These are phyloP conservation scores for Brachionus rubens DNA, from an alignment of 1,140 invertebrate genomes.

Conservation along the genomic window DNA sequence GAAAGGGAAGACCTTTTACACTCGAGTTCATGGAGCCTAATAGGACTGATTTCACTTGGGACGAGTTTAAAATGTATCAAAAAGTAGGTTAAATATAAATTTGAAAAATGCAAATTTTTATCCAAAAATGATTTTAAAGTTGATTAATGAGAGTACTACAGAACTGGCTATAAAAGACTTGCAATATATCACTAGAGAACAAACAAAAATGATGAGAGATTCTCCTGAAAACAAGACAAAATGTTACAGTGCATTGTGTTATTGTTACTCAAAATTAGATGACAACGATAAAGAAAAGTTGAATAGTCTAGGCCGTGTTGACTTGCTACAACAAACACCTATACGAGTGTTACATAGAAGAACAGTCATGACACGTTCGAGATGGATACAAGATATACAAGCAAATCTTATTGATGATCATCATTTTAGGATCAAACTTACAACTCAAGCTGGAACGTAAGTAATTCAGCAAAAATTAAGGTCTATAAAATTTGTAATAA, in stretches of 20 bases:
- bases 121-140: conserved; percentile 1
- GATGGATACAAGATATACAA: conserved; percentile 67
- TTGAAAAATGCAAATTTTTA: conserved; percentile 52
- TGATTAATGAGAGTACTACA: conserved; percentile 65
- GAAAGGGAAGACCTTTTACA: conserved; percentile 79
- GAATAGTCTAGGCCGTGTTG: conserved; percentile 49
- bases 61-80: conserved; percentile 50
- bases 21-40: conserved; percentile 74
- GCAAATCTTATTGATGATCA: conserved; percentile 55
- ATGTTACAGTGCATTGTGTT: conserved; percentile 75
- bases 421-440: conserved; percentile 69
- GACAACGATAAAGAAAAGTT: conserved; percentile 63
- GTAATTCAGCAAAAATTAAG: conserved; percentile 49
- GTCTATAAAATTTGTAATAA: too few relatives aligned
- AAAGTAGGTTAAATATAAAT: conserved; percentile 15
- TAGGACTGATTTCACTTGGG: conserved; percentile 54
- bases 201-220: conserved; percentile 72
- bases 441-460: conserved; percentile 82
- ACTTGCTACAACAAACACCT: conserved; percentile 53
- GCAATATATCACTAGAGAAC: conserved; percentile 67
- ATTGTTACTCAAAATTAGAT: conserved; percentile 59
- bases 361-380: conserved; percentile 67
- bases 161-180: conserved; percentile 66
- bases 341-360: conserved; percentile 75
- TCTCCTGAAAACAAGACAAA: conserved; percentile 83